phyloP scores from a whole-genome alignment of 1,140 invertebrate genomes.

The Colletes gigas region DNA sequence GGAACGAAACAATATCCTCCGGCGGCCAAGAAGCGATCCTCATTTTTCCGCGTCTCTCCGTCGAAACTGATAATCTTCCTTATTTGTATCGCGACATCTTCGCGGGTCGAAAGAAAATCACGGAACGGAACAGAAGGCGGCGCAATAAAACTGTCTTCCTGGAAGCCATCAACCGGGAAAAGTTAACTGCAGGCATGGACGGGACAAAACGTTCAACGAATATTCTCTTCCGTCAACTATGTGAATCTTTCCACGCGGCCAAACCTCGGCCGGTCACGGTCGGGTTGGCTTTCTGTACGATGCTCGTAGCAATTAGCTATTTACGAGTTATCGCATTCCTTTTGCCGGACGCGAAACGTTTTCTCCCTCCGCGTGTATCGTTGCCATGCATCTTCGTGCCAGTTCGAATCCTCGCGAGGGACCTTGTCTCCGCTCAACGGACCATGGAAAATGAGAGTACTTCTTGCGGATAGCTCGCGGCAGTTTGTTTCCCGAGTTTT shows the following conservation, averaged over 20 bases:
- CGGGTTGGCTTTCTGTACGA: slow-evolving; percentile 57
- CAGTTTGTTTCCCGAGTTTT: slow-evolving; percentile 47
- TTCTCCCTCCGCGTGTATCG: slow-evolving; percentile 41
- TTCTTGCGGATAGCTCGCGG: slow-evolving; percentile 45
- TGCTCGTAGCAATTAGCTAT: slow-evolving; percentile 70
- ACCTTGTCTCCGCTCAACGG: slow-evolving; percentile 68
- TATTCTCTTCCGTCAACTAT: slow-evolving; percentile 24
- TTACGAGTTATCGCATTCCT: slow-evolving; percentile 64
- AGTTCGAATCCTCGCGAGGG: slow-evolving; percentile 55
- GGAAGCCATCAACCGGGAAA: neutral
- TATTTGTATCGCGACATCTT: neutral
- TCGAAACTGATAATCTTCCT: neutral
- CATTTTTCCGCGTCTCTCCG: neutral
- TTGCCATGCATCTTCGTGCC: slow-evolving; percentile 55
- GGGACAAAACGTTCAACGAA: neutral
- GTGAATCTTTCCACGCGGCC: neutral
- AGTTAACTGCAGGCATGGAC: neutral
- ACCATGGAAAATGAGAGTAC: slow-evolving; percentile 74
- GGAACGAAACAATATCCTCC: neutral
- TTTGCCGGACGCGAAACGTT: slow-evolving; percentile 13
- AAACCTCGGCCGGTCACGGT: slow-evolving; percentile 47
- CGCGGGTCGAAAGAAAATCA: slow-evolving; percentile 11
- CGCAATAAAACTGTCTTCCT: slow-evolving; percentile 6
- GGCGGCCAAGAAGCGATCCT: too few relatives aligned
- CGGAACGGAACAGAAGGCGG: neutral